Conservation (phyloP, 2,113 vertebrate species). For the Dicaeum eximium region DNA sequence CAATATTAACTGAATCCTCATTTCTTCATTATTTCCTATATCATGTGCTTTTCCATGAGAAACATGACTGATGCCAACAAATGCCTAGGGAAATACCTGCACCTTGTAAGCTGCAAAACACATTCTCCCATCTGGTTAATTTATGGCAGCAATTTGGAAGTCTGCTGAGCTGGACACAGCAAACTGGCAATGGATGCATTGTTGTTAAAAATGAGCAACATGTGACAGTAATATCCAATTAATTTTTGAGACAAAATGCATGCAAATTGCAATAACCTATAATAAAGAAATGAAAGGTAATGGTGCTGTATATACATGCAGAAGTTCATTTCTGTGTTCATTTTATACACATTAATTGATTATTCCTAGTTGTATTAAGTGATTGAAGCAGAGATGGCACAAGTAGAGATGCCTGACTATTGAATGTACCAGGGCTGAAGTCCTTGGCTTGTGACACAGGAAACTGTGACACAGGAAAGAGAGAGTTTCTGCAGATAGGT, state of each 20-base stretch:
- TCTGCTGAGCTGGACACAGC: not conserved
- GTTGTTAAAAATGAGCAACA: not conserved
- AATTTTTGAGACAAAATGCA: not conserved
- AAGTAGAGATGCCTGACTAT: not conserved
- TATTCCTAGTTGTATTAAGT: not conserved
- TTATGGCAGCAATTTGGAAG: conserved; percentile 1
- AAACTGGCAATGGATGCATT: not conserved
- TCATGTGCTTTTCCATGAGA: not conserved
- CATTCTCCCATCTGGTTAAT: not conserved
- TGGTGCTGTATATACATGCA: not conserved
- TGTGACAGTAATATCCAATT: not conserved
- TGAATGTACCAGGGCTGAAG: not conserved
- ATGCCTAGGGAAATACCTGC: not conserved
- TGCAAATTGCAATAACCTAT: not conserved
- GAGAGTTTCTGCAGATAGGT: not conserved
- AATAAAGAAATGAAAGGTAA: not conserved
- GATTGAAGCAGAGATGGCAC: not conserved
- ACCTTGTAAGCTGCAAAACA: not conserved
- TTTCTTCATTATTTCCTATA: not conserved
- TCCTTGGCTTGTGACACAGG: fast-evolving
- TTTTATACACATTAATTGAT: not conserved
- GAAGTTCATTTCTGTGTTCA: not conserved
- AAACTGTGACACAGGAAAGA: not conserved
- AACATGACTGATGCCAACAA: not conserved
- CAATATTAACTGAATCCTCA: not conserved